Percentiles rank a stretch among this genome's conserved stretches.
Evolutionary conservation across 2,113 vertebrate genomes (phyloP).

Genomic region (Ellobius talpinus): DNA sequence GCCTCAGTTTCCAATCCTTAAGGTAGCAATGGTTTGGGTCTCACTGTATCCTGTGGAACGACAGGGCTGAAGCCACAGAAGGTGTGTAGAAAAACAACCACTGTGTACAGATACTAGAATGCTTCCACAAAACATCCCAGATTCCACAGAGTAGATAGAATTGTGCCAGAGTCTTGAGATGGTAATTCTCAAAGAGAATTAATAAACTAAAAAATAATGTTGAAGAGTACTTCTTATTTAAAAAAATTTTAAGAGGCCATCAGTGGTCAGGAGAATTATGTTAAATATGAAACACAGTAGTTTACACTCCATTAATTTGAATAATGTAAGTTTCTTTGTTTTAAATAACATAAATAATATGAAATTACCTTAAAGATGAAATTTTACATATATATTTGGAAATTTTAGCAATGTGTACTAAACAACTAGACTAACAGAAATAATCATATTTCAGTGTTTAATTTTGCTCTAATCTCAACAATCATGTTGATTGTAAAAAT

Average conservation of each 20-base stretch:
- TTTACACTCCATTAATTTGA: not conserved
- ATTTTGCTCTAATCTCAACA: not conserved
- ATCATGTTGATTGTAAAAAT: not conserved
- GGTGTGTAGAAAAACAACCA: not conserved
- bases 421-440: not conserved
- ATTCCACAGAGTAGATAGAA: not conserved
- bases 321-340: not conserved
- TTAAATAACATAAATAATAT: not conserved
- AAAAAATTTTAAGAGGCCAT: not conserved
- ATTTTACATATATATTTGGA: not conserved
- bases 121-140: not conserved
- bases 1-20: not conserved
- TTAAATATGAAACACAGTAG: constrained; percentile 6
- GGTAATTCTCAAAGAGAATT: not conserved
- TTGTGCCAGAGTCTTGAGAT: not conserved
- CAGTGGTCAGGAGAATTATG: not conserved
- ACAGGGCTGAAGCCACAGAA: not conserved
- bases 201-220: not conserved
- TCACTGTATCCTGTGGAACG: not conserved
- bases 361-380: not conserved
- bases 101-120: not conserved
- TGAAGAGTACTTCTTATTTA: not conserved
- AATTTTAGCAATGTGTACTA: not conserved
- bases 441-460: not conserved
- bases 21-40: not conserved